Base-by-base conservation (phyloP, 2,113 vertebrate species). In the Proteles cristata region DNA sequence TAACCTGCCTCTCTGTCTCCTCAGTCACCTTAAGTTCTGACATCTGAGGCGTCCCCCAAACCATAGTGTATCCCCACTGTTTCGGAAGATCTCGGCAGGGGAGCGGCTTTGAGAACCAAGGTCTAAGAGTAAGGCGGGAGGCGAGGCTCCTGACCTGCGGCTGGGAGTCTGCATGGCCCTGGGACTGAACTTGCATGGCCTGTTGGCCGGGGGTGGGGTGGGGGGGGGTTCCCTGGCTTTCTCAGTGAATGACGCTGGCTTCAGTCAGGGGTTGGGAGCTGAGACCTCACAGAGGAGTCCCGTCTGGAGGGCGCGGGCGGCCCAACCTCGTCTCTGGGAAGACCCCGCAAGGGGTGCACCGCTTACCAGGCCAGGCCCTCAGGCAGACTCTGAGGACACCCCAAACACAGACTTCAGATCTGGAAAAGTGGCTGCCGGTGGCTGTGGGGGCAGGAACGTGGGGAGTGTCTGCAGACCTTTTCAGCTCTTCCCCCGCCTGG, bases 1-100 rank as follows among this genome's bases (percentile, higher is more conserved):
- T 1, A 43, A 6, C 48, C 0, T 2, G 48, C 90, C 48, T 71
- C 94, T 86, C 93, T 96, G 96, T 79, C 83, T 65, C 88, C 91
- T 95, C 76, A 90, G 53, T 43, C 35, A 80, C 33, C 94, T 98
- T 96, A 90, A 61, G 48, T 74, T 68, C 77, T 63, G 7, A 25
- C 48, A 33, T 68, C 39, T 55, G 50, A 85, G 58, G 39, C 26
- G 26, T 28, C 21, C 33, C 63, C 23, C 16, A 15, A 16, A 9
- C 35, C 43, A 58, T 2, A 5, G 33, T 4, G 14, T 84, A 26
- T 71, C 63, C 50, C 73, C 74, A 90, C 76, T 45, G 16, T 81
- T 45, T 66, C 81, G 19, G 65, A 92, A 76, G 48, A 65, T 58
- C 28, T 93, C 4, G 0, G 12, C 71, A 92, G 73, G 73, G 55